Conservation (phyloP, 2,888 invertebrate species). For the Polia nebulosa region DNA sequence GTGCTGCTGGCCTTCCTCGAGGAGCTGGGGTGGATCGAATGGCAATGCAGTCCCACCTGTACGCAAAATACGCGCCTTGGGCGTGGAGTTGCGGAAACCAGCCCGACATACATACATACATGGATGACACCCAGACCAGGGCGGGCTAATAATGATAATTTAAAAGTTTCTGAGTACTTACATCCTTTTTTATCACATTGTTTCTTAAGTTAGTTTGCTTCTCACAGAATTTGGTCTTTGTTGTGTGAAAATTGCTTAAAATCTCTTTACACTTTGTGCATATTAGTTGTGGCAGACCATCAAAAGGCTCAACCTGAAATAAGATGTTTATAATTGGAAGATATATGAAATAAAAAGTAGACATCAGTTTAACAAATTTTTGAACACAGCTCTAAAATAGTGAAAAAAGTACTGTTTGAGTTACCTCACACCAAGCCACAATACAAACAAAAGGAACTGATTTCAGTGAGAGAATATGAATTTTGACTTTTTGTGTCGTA, state of each 20-base stretch:
- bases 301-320: constrained; percentile 82
- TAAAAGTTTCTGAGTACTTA: constrained; percentile 63
- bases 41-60: too few relatives aligned
- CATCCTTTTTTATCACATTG: constrained; percentile 64
- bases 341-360: too few relatives aligned
- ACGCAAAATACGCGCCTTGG: too few relatives aligned
- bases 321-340: not conserved
- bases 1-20: too few relatives aligned
- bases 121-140: too few relatives aligned
- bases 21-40: too few relatives aligned
- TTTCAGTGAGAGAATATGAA: not conserved
- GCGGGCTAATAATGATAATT: not conserved
- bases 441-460: not conserved
- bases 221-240: constrained; percentile 76
- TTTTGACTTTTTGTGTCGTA: not conserved
- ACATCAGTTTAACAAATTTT: not conserved
- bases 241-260: constrained; percentile 72
- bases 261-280: constrained; percentile 82
- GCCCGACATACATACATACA: too few relatives aligned
- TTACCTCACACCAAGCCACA: not conserved
- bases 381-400: not conserved
- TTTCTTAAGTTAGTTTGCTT: constrained; percentile 78
- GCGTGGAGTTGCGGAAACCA: too few relatives aligned
- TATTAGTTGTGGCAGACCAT: constrained; percentile 86
- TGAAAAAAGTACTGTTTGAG: not conserved